These are phyloP conservation scores for Drepanosiphum platanoidis DNA, from an alignment of 2,888 invertebrate genomes.

Conservation along the genomic window DNA sequence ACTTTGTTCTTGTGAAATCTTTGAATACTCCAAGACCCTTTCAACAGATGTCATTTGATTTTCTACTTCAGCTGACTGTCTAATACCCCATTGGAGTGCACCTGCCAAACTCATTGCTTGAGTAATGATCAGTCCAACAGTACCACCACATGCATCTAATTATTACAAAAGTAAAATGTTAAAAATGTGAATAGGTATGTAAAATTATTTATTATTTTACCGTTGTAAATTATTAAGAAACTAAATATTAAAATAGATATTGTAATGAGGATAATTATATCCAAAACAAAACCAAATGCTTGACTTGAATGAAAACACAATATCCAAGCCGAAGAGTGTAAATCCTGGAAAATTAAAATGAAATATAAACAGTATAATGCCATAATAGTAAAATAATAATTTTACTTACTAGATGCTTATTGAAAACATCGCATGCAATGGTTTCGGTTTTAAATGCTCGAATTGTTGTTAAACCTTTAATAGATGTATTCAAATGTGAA, in stretches of 20 bases:
- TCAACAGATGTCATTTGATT: no score
- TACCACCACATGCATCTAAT: no score
- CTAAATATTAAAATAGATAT: slow-evolving; percentile 86
- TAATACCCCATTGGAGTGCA: no score
- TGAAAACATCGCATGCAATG: slow-evolving; percentile 71
- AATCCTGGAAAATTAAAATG: slow-evolving; percentile 45
- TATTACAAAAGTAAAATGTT: no score
- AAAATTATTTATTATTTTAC: no score
- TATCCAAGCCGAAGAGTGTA: slow-evolving; percentile 83
- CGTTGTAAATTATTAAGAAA: slow-evolving; percentile 73
- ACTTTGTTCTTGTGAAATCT: no score
- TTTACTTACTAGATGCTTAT: slow-evolving; percentile 66
- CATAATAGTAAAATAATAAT: no score
- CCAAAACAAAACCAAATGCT: slow-evolving; percentile 93
- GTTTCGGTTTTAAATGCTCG: slow-evolving; percentile 78
- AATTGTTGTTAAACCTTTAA: slow-evolving; percentile 83
- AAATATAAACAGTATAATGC: not conserved
- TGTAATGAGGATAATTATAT: slow-evolving; percentile 86
- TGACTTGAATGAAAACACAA: slow-evolving; percentile 88
- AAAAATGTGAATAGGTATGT: no score
- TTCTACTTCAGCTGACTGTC: no score
- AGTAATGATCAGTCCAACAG: no score
- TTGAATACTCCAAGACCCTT: no score
- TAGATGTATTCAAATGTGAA: slow-evolving; percentile 83
- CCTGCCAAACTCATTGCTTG: no score